Evolutionary conservation across 2,888 invertebrate genomes (phyloP).

Genomic region (Amphipyra tragopoginis): DNA sequence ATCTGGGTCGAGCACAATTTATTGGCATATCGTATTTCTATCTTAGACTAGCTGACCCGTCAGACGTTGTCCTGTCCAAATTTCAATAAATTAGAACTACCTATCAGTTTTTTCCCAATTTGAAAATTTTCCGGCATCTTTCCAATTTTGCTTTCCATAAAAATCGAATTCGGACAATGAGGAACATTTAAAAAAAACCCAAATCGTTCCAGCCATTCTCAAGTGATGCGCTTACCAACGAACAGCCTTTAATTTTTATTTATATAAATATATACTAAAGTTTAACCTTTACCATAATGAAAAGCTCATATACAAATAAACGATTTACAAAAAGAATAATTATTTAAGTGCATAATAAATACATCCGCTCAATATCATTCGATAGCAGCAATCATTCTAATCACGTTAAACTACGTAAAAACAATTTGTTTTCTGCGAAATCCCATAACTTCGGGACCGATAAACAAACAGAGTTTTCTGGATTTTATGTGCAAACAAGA

Average conservation of each 20-base stretch:
- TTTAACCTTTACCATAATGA: neutral
- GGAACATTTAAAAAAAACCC: too few species aligned
- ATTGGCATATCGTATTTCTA: neutral
- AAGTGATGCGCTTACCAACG: too few species aligned
- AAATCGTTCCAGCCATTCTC: too few species aligned
- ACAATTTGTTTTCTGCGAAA: slow-evolving; percentile 23
- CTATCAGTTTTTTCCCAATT: too few species aligned
- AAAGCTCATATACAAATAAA: neutral
- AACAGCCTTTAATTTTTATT: too few species aligned
- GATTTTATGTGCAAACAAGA: slow-evolving; percentile 37
- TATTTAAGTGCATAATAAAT: neutral
- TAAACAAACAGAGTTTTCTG: slow-evolving; percentile 34
- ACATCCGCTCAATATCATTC: slow-evolving; percentile 3
- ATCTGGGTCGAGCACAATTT: neutral
- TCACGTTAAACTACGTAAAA: neutral
- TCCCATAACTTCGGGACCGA: slow-evolving; percentile 6
- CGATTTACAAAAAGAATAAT: neutral
- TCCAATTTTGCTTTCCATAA: too few species aligned
- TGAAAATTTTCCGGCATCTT: too few species aligned
- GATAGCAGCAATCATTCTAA: neutral
- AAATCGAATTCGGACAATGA: too few species aligned
- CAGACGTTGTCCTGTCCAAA: too few species aligned
- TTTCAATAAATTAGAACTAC: too few species aligned
- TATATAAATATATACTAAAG: too few species aligned
- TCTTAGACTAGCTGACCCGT: neutral